phyloP scores from a whole-genome alignment of 2,797 vertebrate species.

The Arnoldichthys spilopterus region DNA sequence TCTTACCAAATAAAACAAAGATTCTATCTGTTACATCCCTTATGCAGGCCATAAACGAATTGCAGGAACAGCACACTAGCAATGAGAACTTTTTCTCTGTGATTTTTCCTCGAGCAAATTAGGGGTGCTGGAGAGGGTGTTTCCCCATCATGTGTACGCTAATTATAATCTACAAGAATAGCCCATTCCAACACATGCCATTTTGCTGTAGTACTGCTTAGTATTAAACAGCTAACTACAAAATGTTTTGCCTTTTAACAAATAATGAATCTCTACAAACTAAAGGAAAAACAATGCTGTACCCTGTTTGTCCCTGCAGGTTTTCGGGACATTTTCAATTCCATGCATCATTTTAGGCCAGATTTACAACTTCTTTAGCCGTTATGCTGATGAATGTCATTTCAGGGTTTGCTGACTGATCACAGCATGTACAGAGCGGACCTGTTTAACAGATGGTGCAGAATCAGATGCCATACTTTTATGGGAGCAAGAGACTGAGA shows the following conservation, averaged over 20 bases:
- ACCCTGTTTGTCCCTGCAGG: not conserved
- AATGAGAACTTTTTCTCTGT: not conserved
- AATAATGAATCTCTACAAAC: not conserved
- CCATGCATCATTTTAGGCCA: not conserved
- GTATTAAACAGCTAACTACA: not conserved
- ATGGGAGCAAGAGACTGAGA: not conserved
- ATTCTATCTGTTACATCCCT: not conserved
- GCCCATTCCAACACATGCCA: constrained; percentile 31
- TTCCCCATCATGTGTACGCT: constrained; percentile 22
- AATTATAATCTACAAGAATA: constrained; percentile 44
- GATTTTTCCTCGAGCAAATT: constrained; percentile 15
- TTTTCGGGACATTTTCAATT: not conserved
- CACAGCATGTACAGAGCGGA: not conserved
- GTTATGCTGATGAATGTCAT: not conserved
- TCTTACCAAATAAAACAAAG: constrained; percentile 11
- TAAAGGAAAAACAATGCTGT: not conserved
- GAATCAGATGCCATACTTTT: constrained; percentile 46
- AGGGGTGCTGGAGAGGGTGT: constrained; percentile 30
- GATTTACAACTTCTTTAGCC: not conserved
- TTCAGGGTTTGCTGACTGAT: constrained; percentile 19
- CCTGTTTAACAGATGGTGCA: constrained; percentile 51
- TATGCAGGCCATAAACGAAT: not conserved
- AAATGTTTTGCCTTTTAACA: not conserved
- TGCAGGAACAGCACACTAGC: not conserved
- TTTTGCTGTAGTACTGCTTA: constrained; percentile 13